Percentiles rank a stretch among this genome's conserved stretches.
phyloP scores from a whole-genome alignment of 2,888 invertebrate genomes.

The Vesta saturnalis region DNA sequence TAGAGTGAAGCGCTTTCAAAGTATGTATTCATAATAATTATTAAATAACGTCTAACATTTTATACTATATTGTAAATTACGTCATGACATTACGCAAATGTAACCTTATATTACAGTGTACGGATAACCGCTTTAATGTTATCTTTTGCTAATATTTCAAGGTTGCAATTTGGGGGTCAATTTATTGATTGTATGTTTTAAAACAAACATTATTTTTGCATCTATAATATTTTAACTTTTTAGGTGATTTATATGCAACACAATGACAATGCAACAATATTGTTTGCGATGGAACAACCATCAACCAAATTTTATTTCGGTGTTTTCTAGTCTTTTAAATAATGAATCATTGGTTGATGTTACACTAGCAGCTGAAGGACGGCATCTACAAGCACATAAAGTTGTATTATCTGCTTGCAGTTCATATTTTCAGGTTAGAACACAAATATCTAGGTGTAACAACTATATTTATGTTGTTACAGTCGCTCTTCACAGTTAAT shows the following conservation, averaged over 20 bases:
- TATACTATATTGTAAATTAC: conserved; percentile 37
- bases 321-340: conserved; percentile 84
- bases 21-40: not conserved
- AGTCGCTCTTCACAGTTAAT: conserved; percentile 85
- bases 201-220: conserved; percentile 46
- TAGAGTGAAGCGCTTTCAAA: conserved; percentile 38
- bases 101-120: conserved; percentile 48
- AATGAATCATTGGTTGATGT: conserved; percentile 90
- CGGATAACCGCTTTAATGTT: conserved; percentile 52
- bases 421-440: conserved; percentile 88
- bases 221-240: conserved; percentile 18
- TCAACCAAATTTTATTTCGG: conserved; percentile 91
- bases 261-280: conserved; percentile 62
- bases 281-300: conserved; percentile 88
- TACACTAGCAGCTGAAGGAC: conserved; percentile 90
- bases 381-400: conserved; percentile 88
- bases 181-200: conserved; percentile 55
- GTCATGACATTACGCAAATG: conserved; percentile 42
- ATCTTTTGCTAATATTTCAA: conserved; percentile 55
- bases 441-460: not conserved
- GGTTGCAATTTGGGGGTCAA: conserved; percentile 55
- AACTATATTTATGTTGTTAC: conserved; percentile 37
- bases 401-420: conserved; percentile 91
- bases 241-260: conserved; percentile 21
- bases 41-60: conserved; percentile 35